A percentile compares a stretch with the other conserved stretches of the same genome.
Evolutionary conservation across 1,140 invertebrate genomes (phyloP).

Genomic region (Lordiphosa mommai): DNA sequence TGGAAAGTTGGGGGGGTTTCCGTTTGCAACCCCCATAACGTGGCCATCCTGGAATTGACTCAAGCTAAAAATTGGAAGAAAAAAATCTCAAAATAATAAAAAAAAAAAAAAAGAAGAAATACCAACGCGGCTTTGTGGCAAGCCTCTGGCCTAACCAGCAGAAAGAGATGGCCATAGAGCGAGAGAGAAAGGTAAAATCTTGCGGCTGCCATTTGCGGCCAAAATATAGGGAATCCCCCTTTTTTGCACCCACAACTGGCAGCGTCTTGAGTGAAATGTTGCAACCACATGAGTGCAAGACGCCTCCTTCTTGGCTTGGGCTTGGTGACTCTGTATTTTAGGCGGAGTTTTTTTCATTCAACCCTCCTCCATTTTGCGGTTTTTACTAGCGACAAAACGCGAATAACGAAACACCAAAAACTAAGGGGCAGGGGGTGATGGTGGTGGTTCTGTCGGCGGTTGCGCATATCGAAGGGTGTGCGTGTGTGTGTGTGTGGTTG

Average conservation of each 20-base stretch:
- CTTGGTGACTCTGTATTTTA: neutral
- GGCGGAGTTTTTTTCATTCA: constrained; percentile 38
- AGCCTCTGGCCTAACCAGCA: constrained; percentile 51
- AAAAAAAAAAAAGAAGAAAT: neutral
- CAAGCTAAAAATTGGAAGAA: constrained; percentile 37
- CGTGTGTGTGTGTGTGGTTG: constrained; percentile 49
- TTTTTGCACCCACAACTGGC: neutral
- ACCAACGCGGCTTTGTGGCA: constrained; percentile 66
- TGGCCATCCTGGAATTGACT: constrained; percentile 56
- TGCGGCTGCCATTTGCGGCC: constrained; percentile 79
- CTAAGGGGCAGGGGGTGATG: constrained; percentile 13
- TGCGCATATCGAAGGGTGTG: constrained; percentile 58
- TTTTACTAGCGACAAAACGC: constrained; percentile 26
- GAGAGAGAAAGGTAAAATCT: constrained; percentile 53
- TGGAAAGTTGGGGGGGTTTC: neutral
- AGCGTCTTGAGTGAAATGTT: constrained; percentile 30
- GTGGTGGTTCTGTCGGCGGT: constrained; percentile 44
- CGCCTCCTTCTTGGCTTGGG: too few relatives aligned
- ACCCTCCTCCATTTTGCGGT: constrained; percentile 53
- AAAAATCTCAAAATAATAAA: neutral
- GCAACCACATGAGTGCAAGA: too few relatives aligned
- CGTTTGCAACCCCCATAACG: constrained; percentile 45
- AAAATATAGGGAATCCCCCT: constrained; percentile 33
- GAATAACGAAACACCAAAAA: too few relatives aligned
- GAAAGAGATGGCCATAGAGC: constrained; percentile 10